Evolutionary conservation across 1,140 invertebrate species (phyloP).

Genomic region (Adelges cooleyi): DNA sequence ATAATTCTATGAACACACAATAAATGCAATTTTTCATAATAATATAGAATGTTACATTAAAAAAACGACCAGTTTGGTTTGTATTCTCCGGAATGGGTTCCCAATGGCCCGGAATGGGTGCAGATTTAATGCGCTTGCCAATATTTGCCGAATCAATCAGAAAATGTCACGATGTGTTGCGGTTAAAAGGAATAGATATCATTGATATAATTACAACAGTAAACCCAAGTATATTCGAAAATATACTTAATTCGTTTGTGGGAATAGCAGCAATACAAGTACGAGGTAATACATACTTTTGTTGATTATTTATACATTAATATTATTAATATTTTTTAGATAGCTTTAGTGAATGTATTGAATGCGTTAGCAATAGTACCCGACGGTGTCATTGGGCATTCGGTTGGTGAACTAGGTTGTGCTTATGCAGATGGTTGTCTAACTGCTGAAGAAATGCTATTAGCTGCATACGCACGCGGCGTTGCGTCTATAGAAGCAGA

Average conservation of each 20-base stretch:
- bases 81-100: constrained; percentile 57
- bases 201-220: constrained; percentile 48
- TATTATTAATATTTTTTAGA: constrained; percentile 39
- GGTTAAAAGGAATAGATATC: constrained; percentile 48
- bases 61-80: constrained; percentile 32
- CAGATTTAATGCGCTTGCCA: constrained; percentile 49
- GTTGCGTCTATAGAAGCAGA: constrained; percentile 45
- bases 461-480: constrained; percentile 51
- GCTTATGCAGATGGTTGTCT: constrained; percentile 58
- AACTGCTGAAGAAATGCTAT: constrained; percentile 50
- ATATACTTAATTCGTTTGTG: constrained; percentile 54
- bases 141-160: constrained; percentile 53
- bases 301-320: neutral
- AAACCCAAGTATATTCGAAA: constrained; percentile 46
- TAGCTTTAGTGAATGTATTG: constrained; percentile 64
- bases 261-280: constrained; percentile 71
- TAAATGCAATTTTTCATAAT: no score
- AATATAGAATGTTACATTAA: constrained; percentile 9
- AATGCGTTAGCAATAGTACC: constrained; percentile 43
- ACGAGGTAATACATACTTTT: constrained; percentile 31
- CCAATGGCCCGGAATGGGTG: constrained; percentile 54
- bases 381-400: constrained; percentile 58
- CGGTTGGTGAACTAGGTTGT: constrained; percentile 54
- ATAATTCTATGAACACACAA: no score
- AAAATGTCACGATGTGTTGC: constrained; percentile 45